Base-by-base conservation (phyloP, 2,888 invertebrate species). In the Phyllotreta striolata region DNA sequence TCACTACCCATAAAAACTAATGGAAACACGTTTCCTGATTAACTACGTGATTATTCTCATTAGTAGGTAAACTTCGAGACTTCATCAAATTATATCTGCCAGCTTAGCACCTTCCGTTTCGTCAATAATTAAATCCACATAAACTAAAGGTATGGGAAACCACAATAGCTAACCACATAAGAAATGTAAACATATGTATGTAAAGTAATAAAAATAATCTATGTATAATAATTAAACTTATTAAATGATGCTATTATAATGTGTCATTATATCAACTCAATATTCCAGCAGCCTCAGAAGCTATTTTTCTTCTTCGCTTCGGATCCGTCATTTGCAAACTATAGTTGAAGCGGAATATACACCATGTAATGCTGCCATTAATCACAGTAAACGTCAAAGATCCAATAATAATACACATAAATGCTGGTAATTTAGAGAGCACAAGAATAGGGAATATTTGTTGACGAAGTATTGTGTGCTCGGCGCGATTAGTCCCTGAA, bases 381-480 rank as follows among this genome's bases (percentile, higher is more conserved):
- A 76, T 76, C 73, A 71, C 73, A 65, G 73, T 75, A 73, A 74
- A 74, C 66, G 76, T 74, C 74, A 71, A 67, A 66, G 63, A 71
- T 71, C 69, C 69, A 70, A 71, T 71, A 72, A 72, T 70, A 71
- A 70, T 62, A 66, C 63, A 67, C 67, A 73, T 75, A 73, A 72
- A 72, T 68, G 70, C 72, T 70, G 66, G 67, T 70, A 71, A 73
- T 70, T 63, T 56, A 63, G 55, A 66, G 59, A 59, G 63, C 13
- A 38, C 34, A 63, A 61, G 55, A 63, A 68, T 64, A 55, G 73
- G 74, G 73, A 75, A 76, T 75, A 74, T 75, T 71, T 78, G 75
- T 75, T 77, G 77, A 78, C 77, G 76, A 76, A 75, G 76, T 76
- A 78, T 76, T 76, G 72, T 71, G 51, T 54, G 54, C 54, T 52